Conservation (phyloP, 2,113 vertebrate species). For the Tautogolabrus adspersus region DNA sequence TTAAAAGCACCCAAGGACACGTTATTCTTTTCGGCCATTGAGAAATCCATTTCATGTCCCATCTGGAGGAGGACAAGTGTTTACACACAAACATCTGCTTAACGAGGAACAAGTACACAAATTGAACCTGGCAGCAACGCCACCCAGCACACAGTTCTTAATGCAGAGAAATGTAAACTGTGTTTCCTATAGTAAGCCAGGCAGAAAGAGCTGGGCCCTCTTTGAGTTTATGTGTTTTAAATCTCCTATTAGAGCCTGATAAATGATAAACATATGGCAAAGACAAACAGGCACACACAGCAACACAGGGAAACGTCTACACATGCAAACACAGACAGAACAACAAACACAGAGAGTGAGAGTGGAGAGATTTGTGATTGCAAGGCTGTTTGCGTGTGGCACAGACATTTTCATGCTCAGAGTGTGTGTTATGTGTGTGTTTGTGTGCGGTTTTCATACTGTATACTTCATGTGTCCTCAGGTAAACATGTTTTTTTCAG, state of each 20-base stretch:
- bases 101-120: conserved; percentile 52
- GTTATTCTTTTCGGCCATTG: conserved; percentile 32
- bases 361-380: conserved; percentile 13
- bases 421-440: conserved; percentile 14
- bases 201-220: neutral
- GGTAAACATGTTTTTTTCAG: conserved; percentile 72
- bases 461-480: conserved; percentile 36
- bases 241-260: conserved; percentile 35
- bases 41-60: conserved; percentile 66
- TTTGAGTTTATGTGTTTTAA: conserved; percentile 47
- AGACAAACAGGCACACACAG: conserved; percentile 24
- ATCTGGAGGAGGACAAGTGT: conserved; percentile 64
- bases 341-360: conserved; percentile 59
- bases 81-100: conserved; percentile 77
- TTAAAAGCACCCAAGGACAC: conserved; percentile 61
- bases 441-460: neutral
- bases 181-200: conserved; percentile 21
- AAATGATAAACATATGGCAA: conserved; percentile 65
- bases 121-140: conserved; percentile 42
- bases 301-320: conserved; percentile 10
- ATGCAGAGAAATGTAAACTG: conserved; percentile 59
- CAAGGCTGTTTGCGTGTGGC: conserved; percentile 27
- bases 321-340: conserved; percentile 50
- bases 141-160: conserved; percentile 40
- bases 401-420: conserved; percentile 36